Percentiles rank a stretch among this genome's conserved stretches.
phyloP scores from a whole-genome alignment of 2,113 vertebrate genomes.

The Puntigrus tetrazona region DNA sequence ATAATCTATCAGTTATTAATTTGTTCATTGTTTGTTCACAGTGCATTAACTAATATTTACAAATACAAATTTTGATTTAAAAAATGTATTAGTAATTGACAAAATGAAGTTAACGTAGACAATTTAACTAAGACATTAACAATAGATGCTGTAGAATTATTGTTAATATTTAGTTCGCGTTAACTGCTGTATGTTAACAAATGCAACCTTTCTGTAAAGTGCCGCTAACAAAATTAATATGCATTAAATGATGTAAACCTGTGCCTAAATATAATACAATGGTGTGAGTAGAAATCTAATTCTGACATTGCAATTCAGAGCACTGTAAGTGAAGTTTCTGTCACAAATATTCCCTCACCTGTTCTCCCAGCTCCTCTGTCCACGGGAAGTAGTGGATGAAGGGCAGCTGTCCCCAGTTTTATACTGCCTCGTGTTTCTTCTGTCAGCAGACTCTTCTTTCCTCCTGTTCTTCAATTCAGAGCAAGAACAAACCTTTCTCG shows the following conservation, averaged over 20 bases:
- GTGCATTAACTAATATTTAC: background rate
- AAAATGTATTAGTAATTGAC: background rate
- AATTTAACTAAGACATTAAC: background rate
- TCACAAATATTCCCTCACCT: constrained; percentile 26
- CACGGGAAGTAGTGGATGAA: background rate
- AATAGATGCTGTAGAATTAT: background rate
- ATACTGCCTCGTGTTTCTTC: background rate
- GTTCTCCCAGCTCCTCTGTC: background rate
- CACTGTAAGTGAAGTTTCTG: background rate
- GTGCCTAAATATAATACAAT: background rate
- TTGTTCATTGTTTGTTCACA: background rate
- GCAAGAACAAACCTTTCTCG: background rate
- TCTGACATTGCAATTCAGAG: background rate
- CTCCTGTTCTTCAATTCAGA: background rate
- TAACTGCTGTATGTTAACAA: background rate
- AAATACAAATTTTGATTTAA: background rate
- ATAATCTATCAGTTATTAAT: background rate
- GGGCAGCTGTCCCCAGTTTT: background rate
- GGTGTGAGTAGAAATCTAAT: background rate
- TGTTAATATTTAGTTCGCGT: background rate
- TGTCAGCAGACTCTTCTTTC: background rate
- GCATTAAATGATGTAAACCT: background rate
- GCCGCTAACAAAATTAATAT: background rate
- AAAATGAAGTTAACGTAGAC: background rate
- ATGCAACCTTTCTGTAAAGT: background rate